A percentile compares a stretch with the other conserved stretches of the same genome.
phyloP scores from a whole-genome alignment of 2,888 invertebrate genomes.

The Drosophila fungiperda region DNA sequence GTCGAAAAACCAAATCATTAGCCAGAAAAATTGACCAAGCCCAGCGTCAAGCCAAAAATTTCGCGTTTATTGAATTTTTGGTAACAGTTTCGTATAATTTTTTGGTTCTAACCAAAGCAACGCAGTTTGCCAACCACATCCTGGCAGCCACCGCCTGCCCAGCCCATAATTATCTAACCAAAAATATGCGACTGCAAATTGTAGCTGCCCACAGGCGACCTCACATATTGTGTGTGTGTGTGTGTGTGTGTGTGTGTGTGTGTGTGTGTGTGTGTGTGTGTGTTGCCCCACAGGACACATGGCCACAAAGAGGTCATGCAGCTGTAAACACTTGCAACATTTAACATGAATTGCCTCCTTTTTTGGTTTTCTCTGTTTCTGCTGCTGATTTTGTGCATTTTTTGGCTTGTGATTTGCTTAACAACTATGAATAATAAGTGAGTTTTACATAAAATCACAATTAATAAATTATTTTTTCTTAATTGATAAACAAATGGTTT shows the following conservation, averaged over 20 bases:
- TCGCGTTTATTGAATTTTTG: conserved; percentile 64
- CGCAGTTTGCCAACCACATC: conserved; percentile 71
- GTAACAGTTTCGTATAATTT: conserved; percentile 49
- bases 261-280: too few relatives aligned
- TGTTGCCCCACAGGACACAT: conserved; percentile 2
- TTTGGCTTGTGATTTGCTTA: conserved; percentile 31
- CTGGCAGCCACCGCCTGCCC: conserved; percentile 29
- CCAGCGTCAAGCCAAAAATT: conserved; percentile 3
- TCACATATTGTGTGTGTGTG: background rate
- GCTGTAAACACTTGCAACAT: conserved; percentile 37
- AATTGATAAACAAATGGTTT: background rate
- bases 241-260: too few relatives aligned
- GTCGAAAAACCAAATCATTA: conserved; percentile 74
- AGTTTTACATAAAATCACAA: background rate
- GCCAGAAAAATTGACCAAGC: conserved; percentile 74
- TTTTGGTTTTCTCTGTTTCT: background rate
- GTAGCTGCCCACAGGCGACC: conserved; percentile 4
- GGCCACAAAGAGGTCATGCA: conserved; percentile 38
- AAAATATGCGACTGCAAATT: conserved; percentile 61
- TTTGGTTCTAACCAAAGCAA: conserved; percentile 49
- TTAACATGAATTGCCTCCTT: conserved; percentile 17
- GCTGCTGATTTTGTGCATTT: conserved; percentile 33
- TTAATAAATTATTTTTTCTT: background rate
- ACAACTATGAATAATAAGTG: background rate
- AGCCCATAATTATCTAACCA: conserved; percentile 74